A percentile compares a stretch with the other conserved stretches of the same genome.
phyloP scores from a whole-genome alignment of 2,888 invertebrate species.

The Chymomyza procnemis region DNA sequence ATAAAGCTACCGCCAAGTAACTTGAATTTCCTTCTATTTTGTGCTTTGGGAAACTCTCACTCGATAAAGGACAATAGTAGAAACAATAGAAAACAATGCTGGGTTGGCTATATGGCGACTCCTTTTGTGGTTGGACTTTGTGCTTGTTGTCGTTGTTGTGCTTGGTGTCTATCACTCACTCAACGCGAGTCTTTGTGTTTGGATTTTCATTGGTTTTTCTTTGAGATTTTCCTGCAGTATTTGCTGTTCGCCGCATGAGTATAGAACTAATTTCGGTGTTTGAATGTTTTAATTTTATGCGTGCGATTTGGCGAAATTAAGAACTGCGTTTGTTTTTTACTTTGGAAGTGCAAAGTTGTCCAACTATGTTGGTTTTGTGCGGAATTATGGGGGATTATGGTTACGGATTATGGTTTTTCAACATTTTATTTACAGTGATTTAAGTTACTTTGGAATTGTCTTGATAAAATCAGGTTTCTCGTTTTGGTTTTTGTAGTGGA shows the following conservation, averaged over 20 bases:
- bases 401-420: too few relatives aligned
- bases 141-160: neutral
- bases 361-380: too few relatives aligned
- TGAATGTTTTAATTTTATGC: neutral
- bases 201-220: neutral
- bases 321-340: neutral
- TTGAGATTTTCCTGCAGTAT: neutral
- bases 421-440: too few relatives aligned
- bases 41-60: neutral
- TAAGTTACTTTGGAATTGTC: neutral
- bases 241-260: neutral
- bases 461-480: too few relatives aligned
- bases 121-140: constrained; percentile 1
- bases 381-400: too few relatives aligned
- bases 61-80: neutral
- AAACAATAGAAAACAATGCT: neutral
- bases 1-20: constrained; percentile 5
- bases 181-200: neutral
- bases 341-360: neutral
- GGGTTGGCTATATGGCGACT: neutral
- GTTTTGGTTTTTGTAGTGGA: neutral
- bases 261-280: neutral
- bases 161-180: neutral
- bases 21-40: neutral
- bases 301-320: neutral